Evolutionary conservation across 2,113 vertebrate genomes (phyloP), one percentile per base, ranked within the genome.

Genomic region (Muntiacus reevesi): DNA sequence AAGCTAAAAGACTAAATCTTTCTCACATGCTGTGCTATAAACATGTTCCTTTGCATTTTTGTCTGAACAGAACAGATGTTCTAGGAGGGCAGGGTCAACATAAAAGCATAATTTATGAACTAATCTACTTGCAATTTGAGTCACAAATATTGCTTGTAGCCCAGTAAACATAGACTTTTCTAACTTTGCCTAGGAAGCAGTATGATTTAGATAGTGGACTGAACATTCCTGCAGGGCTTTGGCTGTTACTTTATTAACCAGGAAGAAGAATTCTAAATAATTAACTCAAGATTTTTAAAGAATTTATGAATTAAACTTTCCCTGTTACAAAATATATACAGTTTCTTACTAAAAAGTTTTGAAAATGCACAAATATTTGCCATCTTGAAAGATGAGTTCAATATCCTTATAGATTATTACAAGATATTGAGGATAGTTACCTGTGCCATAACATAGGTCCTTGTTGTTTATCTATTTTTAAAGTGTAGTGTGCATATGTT

Each of bases 1-100:
- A 93, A 86, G 16, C 15, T 81, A 52, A 97, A 95, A 64, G 87
- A 94, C 23, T 89, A 97, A 84, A 96, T 85, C 28, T 94, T 79
- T 86, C 67, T 87, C 23, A 64, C n/a, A 57, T 10, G 2, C 27
- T 14, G 2, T 91, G 15, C 45, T 81, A 6, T 87, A 97, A 93
- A 93, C 16, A 8, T 50, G 11, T 12, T 94, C 47, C 47, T 57
- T 93, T 89, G 33, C 3, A 45, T 85, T 89, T 89, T 92, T 47
- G n/a, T 83, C 6, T 55, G 30, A 95, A 96, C 87, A 95, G 27
- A 97, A 82, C 30, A 89, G 36, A 62, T 91, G 43, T 64, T 88
- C 4, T 54, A 55, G 6, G 88, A 94, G 33, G 36, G 27, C 12
- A 96, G 47, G 43, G 60, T 83, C 8, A 85, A 36, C 84, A 95